phyloP scores from a whole-genome alignment of 2,888 invertebrate genomes.

The Dolichopus griseipennis region DNA sequence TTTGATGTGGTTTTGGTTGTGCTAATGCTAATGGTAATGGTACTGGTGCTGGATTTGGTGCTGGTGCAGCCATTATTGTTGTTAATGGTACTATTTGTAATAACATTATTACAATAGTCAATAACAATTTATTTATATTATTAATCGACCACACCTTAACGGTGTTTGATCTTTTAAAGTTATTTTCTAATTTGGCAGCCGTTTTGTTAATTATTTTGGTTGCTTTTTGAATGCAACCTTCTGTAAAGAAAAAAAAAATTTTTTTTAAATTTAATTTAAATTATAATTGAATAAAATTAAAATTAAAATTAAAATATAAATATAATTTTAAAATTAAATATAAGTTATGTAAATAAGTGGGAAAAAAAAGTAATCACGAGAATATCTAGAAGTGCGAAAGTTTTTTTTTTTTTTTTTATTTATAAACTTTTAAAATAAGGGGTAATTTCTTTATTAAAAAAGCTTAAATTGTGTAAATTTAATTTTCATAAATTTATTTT shows the following conservation, averaged over 20 bases:
- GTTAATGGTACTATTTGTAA: slow-evolving; percentile 17
- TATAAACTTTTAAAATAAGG: no score
- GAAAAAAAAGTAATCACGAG: no score
- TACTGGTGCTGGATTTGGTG: slow-evolving; percentile 15
- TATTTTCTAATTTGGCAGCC: slow-evolving; percentile 16
- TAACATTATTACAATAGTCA: slow-evolving; percentile 19
- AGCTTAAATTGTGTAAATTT: no score
- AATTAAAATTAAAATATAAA: no score
- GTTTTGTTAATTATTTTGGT: slow-evolving; percentile 23
- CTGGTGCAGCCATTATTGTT: slow-evolving; percentile 12
- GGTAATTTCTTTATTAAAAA: no score
- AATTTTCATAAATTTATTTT: no score
- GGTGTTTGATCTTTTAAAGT: slow-evolving; percentile 14
- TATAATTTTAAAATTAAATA: no score
- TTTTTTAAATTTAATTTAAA: background rate
- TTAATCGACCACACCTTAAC: slow-evolving; percentile 23
- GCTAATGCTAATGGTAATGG: no score
- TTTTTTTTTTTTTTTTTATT: no score
- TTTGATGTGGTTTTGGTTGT: no score
- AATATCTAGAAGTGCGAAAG: no score
- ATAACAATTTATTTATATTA: slow-evolving; percentile 15
- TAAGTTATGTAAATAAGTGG: no score
- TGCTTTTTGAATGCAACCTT: slow-evolving; percentile 24
- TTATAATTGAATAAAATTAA: background rate
- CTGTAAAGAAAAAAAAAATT: slow-evolving; percentile 19